Evolutionary conservation across 2,797 vertebrate species (phyloP), one percentile per base, ranked within the genome.

Genomic region (Channallabes apus): DNA sequence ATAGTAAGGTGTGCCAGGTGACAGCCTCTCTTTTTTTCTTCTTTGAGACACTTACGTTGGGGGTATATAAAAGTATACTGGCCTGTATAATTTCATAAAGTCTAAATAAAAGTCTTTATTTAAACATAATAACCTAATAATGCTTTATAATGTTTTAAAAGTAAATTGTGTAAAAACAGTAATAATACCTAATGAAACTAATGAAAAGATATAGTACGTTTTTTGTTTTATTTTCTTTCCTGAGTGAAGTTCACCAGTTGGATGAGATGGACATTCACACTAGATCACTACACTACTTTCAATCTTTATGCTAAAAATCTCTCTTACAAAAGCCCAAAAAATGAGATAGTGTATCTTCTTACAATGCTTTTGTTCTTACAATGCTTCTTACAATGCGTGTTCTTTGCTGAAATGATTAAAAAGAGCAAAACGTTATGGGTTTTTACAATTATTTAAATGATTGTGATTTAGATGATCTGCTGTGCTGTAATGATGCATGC

Each of bases 1-100:
- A 76, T 51, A 65, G 20, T 85, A 84, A 80, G 80, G 56, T 82
- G 67, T 83, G 54, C 18, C 72, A 32, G 24, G 64, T 17, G 61
- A 85, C 58, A 62, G 14, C 41, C 18, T 61, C 32, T 81, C 17
- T 51, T 41, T 79, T 24, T 79, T 14, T 79, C 58, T 51, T 62
- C 6, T 41, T 7, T 38, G 14, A 62, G 7, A 62, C 76, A 65
- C 18, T 15, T n/a, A 32, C 6, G 20, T 54, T 24, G 12, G 11
- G 24, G 14, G 46, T 56, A 51, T 54, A 24, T 29, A 75, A 35
- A 24, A 5, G 4, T 14, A 15, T 38, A 59, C 6, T 61, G 29
- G 29, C 58, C 38, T 78, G 18, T 58, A 6, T 24, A 12, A 79
- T 62, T n/a, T 79, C 58, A 59, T 59, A 0, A 35, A 22, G 20